These are phyloP conservation scores for Hypotaenidia okinawae DNA, from an alignment of 2,797 vertebrate genomes.

Conservation along the genomic window DNA sequence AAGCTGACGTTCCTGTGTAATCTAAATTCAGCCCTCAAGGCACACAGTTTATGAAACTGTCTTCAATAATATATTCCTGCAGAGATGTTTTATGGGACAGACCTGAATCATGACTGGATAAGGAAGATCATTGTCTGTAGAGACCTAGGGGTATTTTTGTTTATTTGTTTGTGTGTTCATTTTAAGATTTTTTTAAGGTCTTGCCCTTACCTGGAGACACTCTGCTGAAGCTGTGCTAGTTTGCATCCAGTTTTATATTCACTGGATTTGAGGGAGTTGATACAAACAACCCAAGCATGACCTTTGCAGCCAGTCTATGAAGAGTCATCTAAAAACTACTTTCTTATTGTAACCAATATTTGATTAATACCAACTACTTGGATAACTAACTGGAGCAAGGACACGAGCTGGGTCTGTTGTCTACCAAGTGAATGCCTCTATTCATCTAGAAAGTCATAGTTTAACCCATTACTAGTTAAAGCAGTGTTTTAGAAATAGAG, in stretches of 20 bases:
- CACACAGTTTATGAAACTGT: background rate
- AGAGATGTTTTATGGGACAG: background rate
- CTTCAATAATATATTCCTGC: background rate
- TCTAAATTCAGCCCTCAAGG: background rate
- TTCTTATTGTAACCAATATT: background rate
- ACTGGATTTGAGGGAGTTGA: background rate
- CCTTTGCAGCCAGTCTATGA: background rate
- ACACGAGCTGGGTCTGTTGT: background rate
- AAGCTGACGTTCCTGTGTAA: background rate
- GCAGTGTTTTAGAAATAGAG: background rate
- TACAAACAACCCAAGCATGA: background rate
- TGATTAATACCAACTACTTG: background rate
- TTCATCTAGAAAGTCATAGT: background rate
- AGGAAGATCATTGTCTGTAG: background rate
- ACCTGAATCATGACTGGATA: background rate
- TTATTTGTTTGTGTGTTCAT: background rate
- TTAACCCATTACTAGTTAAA: background rate
- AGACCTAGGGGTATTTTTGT: background rate
- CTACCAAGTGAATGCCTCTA: background rate
- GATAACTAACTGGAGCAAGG: background rate
- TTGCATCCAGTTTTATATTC: background rate
- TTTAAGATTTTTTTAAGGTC: conserved; percentile 3
- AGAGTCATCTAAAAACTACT: background rate
- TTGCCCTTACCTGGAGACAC: background rate
- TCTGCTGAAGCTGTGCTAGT: rapidly evolving